phyloP scores from a whole-genome alignment of 2,888 invertebrate genomes.

The Limenitis camilla region DNA sequence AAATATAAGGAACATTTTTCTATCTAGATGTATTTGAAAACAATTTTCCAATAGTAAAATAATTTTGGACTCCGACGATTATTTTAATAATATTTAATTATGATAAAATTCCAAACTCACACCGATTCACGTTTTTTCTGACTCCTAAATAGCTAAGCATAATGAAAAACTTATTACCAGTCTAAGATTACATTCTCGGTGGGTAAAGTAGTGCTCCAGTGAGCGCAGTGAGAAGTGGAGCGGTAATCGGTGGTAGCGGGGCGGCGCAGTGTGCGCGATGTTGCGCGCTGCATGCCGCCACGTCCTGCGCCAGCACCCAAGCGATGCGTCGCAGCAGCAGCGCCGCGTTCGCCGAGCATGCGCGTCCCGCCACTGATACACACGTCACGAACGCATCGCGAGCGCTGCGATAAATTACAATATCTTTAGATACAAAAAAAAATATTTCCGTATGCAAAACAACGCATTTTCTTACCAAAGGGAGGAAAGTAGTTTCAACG shows the following conservation, averaged over 20 bases:
- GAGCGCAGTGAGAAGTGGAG: slow-evolving; percentile 46
- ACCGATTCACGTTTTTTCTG: too few species aligned
- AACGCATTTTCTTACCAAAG: too few species aligned
- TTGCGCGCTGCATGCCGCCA: slow-evolving; percentile 55
- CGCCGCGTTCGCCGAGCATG: slow-evolving; percentile 47
- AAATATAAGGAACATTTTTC: too few species aligned
- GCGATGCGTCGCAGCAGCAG: slow-evolving; percentile 56
- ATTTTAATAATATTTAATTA: too few species aligned
- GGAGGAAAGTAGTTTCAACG: not conserved
- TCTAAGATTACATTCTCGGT: not conserved
- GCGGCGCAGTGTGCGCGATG: slow-evolving; percentile 51
- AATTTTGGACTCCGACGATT: too few species aligned
- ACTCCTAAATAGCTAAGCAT: too few species aligned
- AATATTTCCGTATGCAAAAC: too few species aligned
- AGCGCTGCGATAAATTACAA: slow-evolving; percentile 37
- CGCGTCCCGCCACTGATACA: slow-evolving; percentile 48
- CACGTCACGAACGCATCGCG: slow-evolving; percentile 57
- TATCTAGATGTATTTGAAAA: too few species aligned
- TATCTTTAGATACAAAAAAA: not conserved
- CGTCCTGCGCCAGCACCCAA: slow-evolving; percentile 62
- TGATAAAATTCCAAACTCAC: too few species aligned
- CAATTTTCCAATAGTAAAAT: too few species aligned
- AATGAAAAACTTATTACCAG: too few species aligned
- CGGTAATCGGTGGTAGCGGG: slow-evolving; percentile 29
- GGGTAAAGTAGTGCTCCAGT: slow-evolving; percentile 48